Conservation (phyloP, 2,888 invertebrate species). For the Homarus gammarus region DNA sequence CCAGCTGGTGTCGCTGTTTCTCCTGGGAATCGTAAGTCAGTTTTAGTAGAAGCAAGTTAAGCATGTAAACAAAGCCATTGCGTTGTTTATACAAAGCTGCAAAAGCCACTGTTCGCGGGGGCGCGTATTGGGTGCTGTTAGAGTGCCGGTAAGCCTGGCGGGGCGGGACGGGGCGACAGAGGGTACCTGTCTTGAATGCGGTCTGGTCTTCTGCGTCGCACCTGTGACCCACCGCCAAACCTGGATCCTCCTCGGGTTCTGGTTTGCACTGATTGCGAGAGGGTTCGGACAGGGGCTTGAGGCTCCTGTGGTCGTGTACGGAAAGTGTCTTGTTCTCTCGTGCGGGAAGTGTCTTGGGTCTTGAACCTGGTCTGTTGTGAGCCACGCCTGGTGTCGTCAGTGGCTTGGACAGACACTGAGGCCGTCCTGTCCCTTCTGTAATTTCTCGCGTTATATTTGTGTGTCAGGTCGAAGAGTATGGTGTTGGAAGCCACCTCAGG, state of each 20-base stretch:
- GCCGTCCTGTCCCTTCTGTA: not conserved
- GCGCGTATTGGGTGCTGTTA: not conserved
- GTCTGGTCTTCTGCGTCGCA: not conserved
- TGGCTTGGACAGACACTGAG: conserved; percentile 6
- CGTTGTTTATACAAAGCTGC: not conserved
- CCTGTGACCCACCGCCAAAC: not conserved
- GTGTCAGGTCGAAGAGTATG: not conserved
- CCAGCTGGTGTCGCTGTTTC: not conserved
- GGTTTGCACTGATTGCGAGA: not conserved
- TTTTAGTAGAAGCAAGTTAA: not conserved
- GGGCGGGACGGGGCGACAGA: not conserved
- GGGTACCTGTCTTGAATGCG: not conserved
- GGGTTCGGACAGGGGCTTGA: not conserved
- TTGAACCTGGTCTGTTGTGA: not conserved
- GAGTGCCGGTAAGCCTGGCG: not conserved
- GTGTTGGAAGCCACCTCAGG: not conserved
- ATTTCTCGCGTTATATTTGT: not conserved
- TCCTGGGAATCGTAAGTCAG: not conserved
- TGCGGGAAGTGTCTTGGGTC: not conserved
- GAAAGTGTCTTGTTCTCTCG: not conserved
- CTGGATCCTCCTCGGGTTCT: not conserved
- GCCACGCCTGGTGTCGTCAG: not conserved
- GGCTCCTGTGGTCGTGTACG: not conserved
- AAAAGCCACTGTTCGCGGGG: too few species aligned
- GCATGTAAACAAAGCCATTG: not conserved